phyloP scores from a whole-genome alignment of 2,113 vertebrate species.

The Otis tarda region DNA sequence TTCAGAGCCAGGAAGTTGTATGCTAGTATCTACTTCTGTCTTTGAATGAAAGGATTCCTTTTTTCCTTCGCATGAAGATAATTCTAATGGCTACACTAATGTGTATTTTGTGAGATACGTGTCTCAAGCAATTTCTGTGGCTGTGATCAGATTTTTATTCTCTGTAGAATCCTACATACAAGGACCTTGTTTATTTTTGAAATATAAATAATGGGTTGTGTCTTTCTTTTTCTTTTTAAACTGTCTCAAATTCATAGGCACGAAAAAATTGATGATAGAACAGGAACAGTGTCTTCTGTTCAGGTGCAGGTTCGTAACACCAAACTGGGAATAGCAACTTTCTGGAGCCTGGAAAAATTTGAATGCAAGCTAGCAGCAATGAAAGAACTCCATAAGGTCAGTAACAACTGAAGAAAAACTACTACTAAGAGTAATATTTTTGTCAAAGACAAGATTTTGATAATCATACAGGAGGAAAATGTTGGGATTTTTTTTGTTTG shows the following conservation, averaged over 20 bases:
- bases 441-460: neutral
- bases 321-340: slow-evolving; percentile 87
- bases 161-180: neutral
- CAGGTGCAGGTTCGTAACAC: slow-evolving; percentile 88
- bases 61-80: neutral
- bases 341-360: slow-evolving; percentile 94
- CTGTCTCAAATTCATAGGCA: slow-evolving; percentile 73
- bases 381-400: slow-evolving; percentile 92
- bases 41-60: neutral
- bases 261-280: slow-evolving; percentile 68
- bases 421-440: neutral
- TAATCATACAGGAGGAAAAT: neutral
- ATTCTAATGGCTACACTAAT: neutral
- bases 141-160: neutral
- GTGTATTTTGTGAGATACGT: neutral
- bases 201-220: neutral
- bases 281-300: slow-evolving; percentile 44
- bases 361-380: slow-evolving; percentile 89
- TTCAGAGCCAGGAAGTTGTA: neutral
- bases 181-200: neutral
- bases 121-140: neutral
- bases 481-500: neutral
- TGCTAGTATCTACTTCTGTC: neutral
- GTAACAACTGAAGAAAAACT: neutral
- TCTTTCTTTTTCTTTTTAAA: neutral